Evolutionary conservation across 2,888 invertebrate species (phyloP), one percentile per base, ranked within the genome.

Genomic region (Himalopsyche japonica): DNA sequence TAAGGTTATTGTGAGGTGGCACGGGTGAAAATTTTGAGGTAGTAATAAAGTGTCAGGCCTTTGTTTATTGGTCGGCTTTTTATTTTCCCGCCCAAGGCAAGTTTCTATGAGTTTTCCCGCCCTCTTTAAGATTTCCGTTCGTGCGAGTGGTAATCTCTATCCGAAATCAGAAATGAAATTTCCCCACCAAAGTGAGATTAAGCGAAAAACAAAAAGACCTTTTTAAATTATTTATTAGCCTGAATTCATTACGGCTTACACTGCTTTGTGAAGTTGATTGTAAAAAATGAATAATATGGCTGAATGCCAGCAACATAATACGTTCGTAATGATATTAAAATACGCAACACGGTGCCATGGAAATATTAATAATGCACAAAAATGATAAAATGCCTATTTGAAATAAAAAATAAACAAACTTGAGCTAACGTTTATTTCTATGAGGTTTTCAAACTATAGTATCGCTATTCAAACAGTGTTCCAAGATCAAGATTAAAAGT

Each of bases 31-130:
- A 70, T 70, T 70, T 70, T 70, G 70, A 70, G 70, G 70, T 7
- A 70, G 70, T 27, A 15, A 70, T 70, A 70, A 70, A 70, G 70
- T 70, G 70, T 70, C 70, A 70, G 70, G 70, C 27, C n/a, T 5
- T 70, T 70, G 70, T 70, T 70, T 70, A 70, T 70, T 70, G 70
- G 70, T 70, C 70, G 70, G 70, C 70, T 70, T 70, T 70, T 70
- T 70, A 70, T 24, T 70, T 70, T 70, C 27, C 70, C 70, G 70
- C 70, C 70, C 27, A 27, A 30, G 70, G 70, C 12, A 27, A 70
- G 70, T 27, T 70, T 70, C 70, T 30, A 27, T 70, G 70, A 27
- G 70, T 70, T 70, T 27, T 57, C 70, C 27, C 70, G 70, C 70
- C 70, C 27, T 27, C 70, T 70, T 70, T 70, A 70, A 70, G 70